Evolutionary conservation across 1,140 invertebrate genomes (phyloP), one percentile per base, ranked within the genome.

Genomic region (Sweltsa coloradensis): DNA sequence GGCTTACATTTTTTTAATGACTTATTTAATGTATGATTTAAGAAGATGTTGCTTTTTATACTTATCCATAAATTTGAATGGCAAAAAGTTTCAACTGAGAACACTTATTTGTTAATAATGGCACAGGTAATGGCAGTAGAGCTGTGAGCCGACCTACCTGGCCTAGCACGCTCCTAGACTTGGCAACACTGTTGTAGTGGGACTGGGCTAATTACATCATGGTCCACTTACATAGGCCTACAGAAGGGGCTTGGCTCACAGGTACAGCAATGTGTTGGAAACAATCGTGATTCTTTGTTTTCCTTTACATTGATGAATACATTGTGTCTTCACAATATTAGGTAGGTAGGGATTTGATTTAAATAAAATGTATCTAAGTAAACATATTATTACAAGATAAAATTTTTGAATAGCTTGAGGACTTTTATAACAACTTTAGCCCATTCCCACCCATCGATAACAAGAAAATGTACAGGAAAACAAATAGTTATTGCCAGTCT

Each of bases 121-220:
- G 46, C 46, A 47, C 46, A 47, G 39, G 29, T 27, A 47, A 47
- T 47, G 46, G 46, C 46, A 47, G 46, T 47, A 47, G 26, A 41
- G 46, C 46, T 47, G 46, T 41, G 46, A 36, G n/a, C n/a, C n/a
- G n/a, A n/a, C n/a, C n/a, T n/a, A n/a, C n/a, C n/a, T n/a, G n/a
- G n/a, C 46, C 25, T 39, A 22, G 36, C 14, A 29, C 19, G 19
- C 13, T n/a, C 39, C 18, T 26, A 25, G 36, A 26, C 46, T 22
- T 14, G 26, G 34, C 21, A 29, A 29, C 24, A 24, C n/a, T 44
- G 25, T 18, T 24, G 24, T 19, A 44, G n/a, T 24, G 25, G 23
- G 34, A 36, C 39, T 14, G 31, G 14, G 5, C 42, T 44, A 21
- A 16, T 26, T 23, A 26, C 42, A 3, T 31, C 27, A 19, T 21